Percentiles rank a stretch among this genome's conserved stretches.
phyloP scores from a whole-genome alignment of 1,140 invertebrate genomes.

The Drosophila takahashii region DNA sequence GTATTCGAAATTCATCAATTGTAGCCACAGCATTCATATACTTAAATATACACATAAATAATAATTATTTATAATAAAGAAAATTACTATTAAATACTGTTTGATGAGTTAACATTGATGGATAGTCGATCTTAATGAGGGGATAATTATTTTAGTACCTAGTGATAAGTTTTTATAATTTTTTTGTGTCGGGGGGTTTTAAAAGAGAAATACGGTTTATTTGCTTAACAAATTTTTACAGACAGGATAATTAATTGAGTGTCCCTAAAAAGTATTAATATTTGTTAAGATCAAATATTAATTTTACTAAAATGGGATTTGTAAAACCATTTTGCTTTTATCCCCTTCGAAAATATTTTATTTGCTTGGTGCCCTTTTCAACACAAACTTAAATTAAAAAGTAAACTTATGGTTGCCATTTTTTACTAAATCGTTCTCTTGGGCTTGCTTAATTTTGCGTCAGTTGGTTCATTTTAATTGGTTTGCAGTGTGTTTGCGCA shows the following conservation, averaged over 20 bases:
- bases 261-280: too few relatives aligned
- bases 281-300: too few relatives aligned
- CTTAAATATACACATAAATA: slow-evolving; percentile 40
- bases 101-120: not conserved
- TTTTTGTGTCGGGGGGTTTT: too few relatives aligned
- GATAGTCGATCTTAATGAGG: not conserved
- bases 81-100: slow-evolving; percentile 1
- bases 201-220: too few relatives aligned
- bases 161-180: too few relatives aligned
- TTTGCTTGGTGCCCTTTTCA: slow-evolving; percentile 7
- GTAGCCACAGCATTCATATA: slow-evolving; percentile 49
- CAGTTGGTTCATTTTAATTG: slow-evolving; percentile 60
- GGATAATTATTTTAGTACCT: too few relatives aligned
- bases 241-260: too few relatives aligned
- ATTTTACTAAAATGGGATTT: too few relatives aligned
- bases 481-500: slow-evolving; percentile 78
- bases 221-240: too few relatives aligned
- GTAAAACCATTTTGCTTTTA: too few relatives aligned
- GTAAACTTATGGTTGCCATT: slow-evolving; percentile 2
- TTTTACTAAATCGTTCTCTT: not conserved
- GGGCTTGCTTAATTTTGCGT: slow-evolving; percentile 29
- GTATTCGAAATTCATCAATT: slow-evolving; percentile 47
- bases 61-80: slow-evolving; percentile 39
- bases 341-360: too few relatives aligned
- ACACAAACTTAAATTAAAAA: slow-evolving; percentile 13